Percentiles rank a stretch among this genome's conserved stretches.
Conservation (phyloP, 2,888 invertebrate genomes). For the Sinelater perroti region DNA sequence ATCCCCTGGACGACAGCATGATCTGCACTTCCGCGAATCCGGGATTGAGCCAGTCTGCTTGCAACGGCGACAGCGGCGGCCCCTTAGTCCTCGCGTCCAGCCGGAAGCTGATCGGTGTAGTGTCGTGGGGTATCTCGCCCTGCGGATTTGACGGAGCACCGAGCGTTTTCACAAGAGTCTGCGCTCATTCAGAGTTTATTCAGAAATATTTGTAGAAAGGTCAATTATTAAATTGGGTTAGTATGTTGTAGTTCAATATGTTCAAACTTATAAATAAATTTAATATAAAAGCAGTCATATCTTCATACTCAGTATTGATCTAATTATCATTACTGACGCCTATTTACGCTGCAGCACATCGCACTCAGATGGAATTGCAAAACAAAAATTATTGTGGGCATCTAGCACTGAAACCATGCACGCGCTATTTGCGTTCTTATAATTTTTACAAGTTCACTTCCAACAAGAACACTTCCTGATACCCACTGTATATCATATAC, state of each 20-base stretch:
- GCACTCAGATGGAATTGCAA: no score
- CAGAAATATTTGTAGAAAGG: background rate
- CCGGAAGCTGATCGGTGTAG: constrained; percentile 28
- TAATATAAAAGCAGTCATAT: no score
- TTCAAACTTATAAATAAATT: no score
- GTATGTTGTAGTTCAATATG: constrained; percentile 2
- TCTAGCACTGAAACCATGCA: no score
- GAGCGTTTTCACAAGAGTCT: constrained; percentile 20
- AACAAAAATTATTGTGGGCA: no score
- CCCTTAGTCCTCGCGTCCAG: background rate
- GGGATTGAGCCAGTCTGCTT: constrained; percentile 1
- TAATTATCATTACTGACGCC: no score
- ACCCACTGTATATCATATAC: no score
- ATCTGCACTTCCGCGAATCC: constrained; percentile 11
- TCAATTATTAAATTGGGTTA: background rate
- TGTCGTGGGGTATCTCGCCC: constrained; percentile 21
- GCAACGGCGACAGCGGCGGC: constrained; percentile 16
- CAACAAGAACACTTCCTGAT: no score
- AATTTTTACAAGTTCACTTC: no score
- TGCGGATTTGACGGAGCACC: constrained; percentile 14
- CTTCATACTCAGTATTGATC: no score
- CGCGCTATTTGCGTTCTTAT: no score
- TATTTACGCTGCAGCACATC: no score
- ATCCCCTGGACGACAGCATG: constrained; percentile 19
- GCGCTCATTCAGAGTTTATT: constrained; percentile 8